These are phyloP conservation scores for Corythornis vintsioides DNA, from an alignment of 2,113 vertebrate species.

Conservation along the genomic window DNA sequence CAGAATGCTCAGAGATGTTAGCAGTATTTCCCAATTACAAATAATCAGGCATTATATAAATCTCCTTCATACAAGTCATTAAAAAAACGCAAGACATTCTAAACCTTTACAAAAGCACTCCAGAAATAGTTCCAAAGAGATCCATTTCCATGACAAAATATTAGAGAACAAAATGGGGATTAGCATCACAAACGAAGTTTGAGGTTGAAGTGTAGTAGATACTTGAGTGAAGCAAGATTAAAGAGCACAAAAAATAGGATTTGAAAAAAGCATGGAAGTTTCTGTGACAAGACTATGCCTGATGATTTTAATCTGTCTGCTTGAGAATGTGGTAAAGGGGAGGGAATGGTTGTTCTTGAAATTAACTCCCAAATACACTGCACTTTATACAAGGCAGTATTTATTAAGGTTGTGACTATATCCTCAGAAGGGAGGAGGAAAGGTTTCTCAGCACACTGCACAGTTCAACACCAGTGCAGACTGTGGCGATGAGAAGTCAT, in stretches of 20 bases:
- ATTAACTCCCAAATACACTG: constrained; percentile 5
- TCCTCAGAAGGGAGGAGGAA: constrained; percentile 6
- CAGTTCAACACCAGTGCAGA: constrained; percentile 2
- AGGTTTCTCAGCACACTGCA: constrained; percentile 25
- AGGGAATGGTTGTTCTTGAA: neutral
- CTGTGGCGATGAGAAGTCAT: neutral
- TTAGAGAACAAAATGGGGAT: constrained; percentile 66
- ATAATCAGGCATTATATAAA: constrained; percentile 81
- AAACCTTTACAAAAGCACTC: constrained; percentile 75
- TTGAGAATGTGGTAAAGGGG: neutral
- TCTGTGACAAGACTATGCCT: neutral
- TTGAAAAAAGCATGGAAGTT: constrained; percentile 26
- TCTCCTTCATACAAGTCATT: constrained; percentile 81
- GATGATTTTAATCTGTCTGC: neutral
- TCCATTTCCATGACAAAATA: constrained; percentile 72
- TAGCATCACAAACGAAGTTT: constrained; percentile 71
- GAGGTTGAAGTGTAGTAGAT: constrained; percentile 62
- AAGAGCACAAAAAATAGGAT: constrained; percentile 46
- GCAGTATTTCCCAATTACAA: constrained; percentile 81
- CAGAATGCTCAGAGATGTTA: constrained; percentile 77
- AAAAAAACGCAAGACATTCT: constrained; percentile 74
- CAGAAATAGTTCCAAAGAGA: constrained; percentile 72
- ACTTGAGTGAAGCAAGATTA: constrained; percentile 45
- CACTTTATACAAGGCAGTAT: constrained; percentile 6
- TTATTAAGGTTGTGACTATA: neutral